Base-by-base conservation (phyloP, 2,888 invertebrate genomes). In the Panorpa germanica region DNA sequence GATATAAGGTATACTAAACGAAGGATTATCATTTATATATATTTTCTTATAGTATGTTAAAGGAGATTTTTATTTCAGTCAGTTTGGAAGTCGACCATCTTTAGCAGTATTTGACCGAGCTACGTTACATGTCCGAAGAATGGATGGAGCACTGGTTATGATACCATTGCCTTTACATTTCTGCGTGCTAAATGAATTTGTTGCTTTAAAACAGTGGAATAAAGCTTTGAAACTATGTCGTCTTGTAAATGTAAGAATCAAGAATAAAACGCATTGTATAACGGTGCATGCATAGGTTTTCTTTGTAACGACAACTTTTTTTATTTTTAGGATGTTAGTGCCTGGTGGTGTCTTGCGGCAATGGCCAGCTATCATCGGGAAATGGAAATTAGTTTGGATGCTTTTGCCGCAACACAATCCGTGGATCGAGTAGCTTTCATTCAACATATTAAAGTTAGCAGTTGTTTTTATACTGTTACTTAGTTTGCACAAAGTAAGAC, bases 271-370 rank as follows among this genome's bases (percentile, higher is more conserved):
- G n/a, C n/a, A 28, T 3, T 28, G 4, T 3, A 11, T 11, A 4
- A 8, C 6, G 3, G 28, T 16, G 10, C n/a, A 24, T n/a, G 17
- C 35, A 5, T 28, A 15, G 20, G 4, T 29, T 19, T 16, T 13
- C 20, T 28, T 13, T 29, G 4, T 16, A 10, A 16, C 8, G 3
- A 33, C 18, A 13, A 3, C 2, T n/a, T 21, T 11, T 21, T 4
- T 5, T 5, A 21, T 9, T 15, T 5, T 34, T 41, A 63, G 49
- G 67, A 65, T 38, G 59, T 62, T 34, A 69, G 69, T n/a, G 56
- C 93, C 10, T 98, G 96, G 96, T 83, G 91, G 0, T 86, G 86
- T 39, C 59, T 96, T 40, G 96, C 95, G 0, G 86, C 88, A 1
- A 63, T 93, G 49, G 77, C 96, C 2, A 81, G 83, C 33, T 76